Evolutionary conservation across 2,888 invertebrate species (phyloP).

Genomic region (Dioctria linearis): DNA sequence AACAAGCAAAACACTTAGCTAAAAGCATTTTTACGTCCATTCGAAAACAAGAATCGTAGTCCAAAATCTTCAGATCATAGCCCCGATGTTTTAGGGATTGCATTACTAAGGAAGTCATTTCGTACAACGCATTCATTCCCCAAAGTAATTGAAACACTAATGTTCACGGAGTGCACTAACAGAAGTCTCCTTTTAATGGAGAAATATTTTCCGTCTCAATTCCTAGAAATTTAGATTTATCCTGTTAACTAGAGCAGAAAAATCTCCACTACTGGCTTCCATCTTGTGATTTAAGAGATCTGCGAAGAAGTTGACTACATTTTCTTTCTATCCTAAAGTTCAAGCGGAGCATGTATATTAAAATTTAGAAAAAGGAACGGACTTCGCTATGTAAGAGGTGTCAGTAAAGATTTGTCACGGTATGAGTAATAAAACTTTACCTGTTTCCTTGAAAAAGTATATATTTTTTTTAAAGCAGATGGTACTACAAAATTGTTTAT

Average conservation of each 20-base stretch:
- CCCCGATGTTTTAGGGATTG: constrained; percentile 12
- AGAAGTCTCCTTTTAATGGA: constrained; percentile 53
- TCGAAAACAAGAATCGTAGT: constrained; percentile 26
- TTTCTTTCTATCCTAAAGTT: constrained; percentile 15
- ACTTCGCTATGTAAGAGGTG: too few species aligned
- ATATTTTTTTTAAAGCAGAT: too few species aligned
- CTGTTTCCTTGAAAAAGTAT: too few species aligned
- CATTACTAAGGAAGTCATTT: constrained; percentile 48
- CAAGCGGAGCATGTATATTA: neutral
- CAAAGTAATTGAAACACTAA: constrained; percentile 51
- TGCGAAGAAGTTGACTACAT: constrained; percentile 43
- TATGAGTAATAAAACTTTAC: too few species aligned
- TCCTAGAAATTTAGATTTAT: constrained; percentile 52
- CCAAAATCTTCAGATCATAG: constrained; percentile 21
- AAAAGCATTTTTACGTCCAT: constrained; percentile 49
- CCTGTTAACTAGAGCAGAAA: constrained; percentile 53
- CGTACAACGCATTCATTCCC: constrained; percentile 39
- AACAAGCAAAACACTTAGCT: constrained; percentile 47
- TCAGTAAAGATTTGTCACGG: too few species aligned
- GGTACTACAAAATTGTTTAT: too few species aligned
- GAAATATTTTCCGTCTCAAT: constrained; percentile 50
- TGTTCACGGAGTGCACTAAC: constrained; percentile 47
- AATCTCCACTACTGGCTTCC: constrained; percentile 47
- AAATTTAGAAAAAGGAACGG: too few species aligned
- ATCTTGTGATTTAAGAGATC: constrained; percentile 41